Percentiles rank a stretch among this genome's conserved stretches.
phyloP scores from a whole-genome alignment of 2,797 vertebrate genomes.

The Spinus pinus region DNA sequence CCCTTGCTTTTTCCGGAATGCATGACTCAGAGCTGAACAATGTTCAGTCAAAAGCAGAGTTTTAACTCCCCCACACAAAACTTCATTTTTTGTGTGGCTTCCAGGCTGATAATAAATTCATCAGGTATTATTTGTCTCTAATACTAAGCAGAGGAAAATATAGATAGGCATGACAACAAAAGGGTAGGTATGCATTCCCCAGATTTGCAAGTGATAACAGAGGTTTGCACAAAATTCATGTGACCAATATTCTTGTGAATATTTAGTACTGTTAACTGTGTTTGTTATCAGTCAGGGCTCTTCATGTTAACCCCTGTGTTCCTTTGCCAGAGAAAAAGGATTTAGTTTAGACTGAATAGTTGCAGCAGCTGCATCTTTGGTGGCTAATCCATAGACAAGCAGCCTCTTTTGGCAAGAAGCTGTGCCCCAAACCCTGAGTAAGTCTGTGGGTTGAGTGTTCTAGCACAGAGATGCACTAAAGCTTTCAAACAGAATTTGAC shows the following conservation, averaged over 20 bases:
- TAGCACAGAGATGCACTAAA: background rate
- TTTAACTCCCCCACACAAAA: background rate
- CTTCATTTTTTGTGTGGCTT: background rate
- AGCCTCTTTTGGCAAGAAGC: background rate
- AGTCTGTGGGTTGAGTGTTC: background rate
- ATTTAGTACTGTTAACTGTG: background rate
- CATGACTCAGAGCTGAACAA: conserved; percentile 16
- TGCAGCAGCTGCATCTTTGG: background rate
- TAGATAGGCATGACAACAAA: background rate
- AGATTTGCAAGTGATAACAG: background rate
- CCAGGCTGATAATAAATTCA: background rate
- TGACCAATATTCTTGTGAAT: background rate
- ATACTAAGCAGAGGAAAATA: background rate
- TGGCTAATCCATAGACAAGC: background rate
- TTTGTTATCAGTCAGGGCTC: background rate
- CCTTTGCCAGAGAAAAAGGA: background rate
- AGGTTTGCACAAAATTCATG: background rate
- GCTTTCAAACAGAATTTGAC: background rate
- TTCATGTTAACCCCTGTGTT: background rate
- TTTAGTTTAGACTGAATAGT: background rate
- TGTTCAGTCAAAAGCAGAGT: background rate
- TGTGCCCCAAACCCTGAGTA: background rate
- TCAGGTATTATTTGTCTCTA: background rate
- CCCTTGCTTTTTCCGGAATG: background rate
- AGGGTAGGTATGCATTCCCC: background rate